Evolutionary conservation across 2,113 vertebrate genomes (phyloP).

Genomic region (Daboia siamensis): DNA sequence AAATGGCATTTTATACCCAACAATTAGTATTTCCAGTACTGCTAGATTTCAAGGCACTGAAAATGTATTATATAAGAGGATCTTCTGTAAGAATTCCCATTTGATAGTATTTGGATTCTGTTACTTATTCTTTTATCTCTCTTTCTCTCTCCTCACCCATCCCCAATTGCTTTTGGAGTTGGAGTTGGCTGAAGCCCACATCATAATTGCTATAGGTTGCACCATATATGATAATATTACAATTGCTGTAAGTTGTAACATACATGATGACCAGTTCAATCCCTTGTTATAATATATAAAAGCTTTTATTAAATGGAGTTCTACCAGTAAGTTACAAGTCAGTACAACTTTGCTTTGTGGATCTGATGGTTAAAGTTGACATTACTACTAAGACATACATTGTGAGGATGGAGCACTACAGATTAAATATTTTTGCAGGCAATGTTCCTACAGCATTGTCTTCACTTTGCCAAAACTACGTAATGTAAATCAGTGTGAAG

Average conservation of each 20-base stretch:
- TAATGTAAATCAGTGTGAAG: background rate
- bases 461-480: background rate
- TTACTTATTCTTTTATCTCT: background rate
- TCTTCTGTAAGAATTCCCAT: slow-evolving; percentile 27
- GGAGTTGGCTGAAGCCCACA: slow-evolving; percentile 26
- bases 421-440: background rate
- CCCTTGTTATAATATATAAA: background rate
- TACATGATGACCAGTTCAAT: background rate
- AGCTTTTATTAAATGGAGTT: background rate
- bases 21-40: background rate
- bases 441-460: background rate
- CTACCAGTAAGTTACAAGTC: background rate
- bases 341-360: background rate
- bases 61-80: background rate
- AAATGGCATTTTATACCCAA: background rate
- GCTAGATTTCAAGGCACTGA: background rate
- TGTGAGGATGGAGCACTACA: background rate
- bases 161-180: slow-evolving; percentile 57
- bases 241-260: background rate
- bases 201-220: background rate
- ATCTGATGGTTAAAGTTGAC: background rate
- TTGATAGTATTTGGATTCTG: background rate
- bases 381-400: background rate
- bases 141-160: background rate
- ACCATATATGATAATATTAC: background rate